Evolutionary conservation across 2,113 vertebrate species (phyloP).

Genomic region (Bothrops jararaca): DNA sequence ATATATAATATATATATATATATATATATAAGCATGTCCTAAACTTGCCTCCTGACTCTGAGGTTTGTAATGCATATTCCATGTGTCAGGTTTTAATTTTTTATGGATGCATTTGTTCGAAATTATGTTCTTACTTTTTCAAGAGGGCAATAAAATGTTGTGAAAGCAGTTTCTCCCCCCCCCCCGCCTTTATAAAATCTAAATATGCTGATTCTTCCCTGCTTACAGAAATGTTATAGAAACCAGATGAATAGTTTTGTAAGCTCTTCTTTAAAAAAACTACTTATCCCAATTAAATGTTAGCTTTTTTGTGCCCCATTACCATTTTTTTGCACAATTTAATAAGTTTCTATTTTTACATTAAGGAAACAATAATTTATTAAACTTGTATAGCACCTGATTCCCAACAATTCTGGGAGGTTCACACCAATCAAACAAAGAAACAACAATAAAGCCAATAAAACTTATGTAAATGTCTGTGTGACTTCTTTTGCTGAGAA

Average conservation of each 20-base stretch:
- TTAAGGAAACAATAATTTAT: not conserved
- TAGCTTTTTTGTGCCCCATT: not conserved
- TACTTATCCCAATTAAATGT: not conserved
- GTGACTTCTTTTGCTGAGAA: not conserved
- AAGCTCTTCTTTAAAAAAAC: not conserved
- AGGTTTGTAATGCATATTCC: not conserved
- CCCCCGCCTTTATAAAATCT: not conserved
- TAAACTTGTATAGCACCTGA: not conserved
- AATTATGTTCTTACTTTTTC: not conserved
- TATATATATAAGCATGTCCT: not conserved
- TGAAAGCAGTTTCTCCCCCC: not conserved
- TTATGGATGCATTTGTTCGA: not conserved
- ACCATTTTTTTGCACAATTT: not conserved
- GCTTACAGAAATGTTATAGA: not conserved
- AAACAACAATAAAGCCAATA: not conserved
- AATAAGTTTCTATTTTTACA: not conserved
- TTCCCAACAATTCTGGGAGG: not conserved
- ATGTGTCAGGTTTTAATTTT: conserved; percentile 15
- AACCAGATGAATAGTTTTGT: not conserved
- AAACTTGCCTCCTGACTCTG: not conserved
- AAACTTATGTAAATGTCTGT: not conserved
- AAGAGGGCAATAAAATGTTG: not conserved
- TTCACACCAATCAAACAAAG: not conserved
- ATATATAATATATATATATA: too few relatives aligned
- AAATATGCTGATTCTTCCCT: not conserved